Evolutionary conservation across 2,888 invertebrate species (phyloP), one percentile per base, ranked within the genome.

Genomic region (Meandrusa payeni): DNA sequence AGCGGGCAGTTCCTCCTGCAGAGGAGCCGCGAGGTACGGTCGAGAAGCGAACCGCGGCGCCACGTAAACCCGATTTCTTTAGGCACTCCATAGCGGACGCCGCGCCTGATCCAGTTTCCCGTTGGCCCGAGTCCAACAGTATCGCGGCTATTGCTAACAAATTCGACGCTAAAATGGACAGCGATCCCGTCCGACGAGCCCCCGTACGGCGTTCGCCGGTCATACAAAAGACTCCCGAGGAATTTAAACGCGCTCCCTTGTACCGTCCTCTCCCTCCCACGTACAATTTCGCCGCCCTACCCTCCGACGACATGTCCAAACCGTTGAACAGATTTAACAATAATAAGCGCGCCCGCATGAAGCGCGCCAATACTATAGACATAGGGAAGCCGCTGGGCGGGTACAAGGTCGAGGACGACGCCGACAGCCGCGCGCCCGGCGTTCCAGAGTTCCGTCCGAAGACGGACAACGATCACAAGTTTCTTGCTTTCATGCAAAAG

Each of bases 281-380:
- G 1, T 82, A 85, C 48, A 87, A 87, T 48, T 87, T 86, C 42
- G 83, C 80, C 2, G 79, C 78, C 2, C 72, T 73, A 0, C 72
- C 75, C 1, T 50, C 63, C 1, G 81, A 80, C 3, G 89, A 88
- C 24, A 55, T 67, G 22, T 66, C 81, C 5, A 80, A 76, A 47
- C 73, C 81, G 1, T 59, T 74, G 0, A 80, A 73, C 52, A 67
- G 89, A 46, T 92, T 90, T 54, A 83, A 86, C 34, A 83, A 85
- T 36, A 90, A 87, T 48, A 93, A 93, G 56, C 94, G 94, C 64
- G 85, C 92, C 12, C 91, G 93, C 58, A 94, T 96, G 92, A 96
- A 95, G 74, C 90, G 96, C 7, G 95, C 96, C 2, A 96, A 96
- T 57, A 96, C 96, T 1, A 95, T 96, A 50, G 95, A 96, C 64